Base-by-base conservation (phyloP, 1,140 invertebrate genomes). In the Drosophila malerkotliana region DNA sequence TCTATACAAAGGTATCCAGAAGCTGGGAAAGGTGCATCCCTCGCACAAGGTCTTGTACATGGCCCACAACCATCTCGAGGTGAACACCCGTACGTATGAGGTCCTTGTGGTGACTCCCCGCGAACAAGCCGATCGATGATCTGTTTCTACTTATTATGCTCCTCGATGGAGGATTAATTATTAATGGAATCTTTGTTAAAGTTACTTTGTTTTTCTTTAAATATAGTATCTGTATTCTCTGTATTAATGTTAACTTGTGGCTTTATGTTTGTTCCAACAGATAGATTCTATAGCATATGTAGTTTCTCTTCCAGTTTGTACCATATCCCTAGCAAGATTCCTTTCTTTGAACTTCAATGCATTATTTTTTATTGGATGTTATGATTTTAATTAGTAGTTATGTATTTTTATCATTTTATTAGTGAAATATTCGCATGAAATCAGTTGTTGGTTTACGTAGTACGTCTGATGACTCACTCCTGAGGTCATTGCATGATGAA, bases 1-100 rank as follows among this genome's bases (percentile, higher is more conserved):
- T 0, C 76, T 92, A 30, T 93, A 95, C 68, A 90, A 93, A 44
- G 93, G 94, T 8, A 93, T 94, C 34, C 78, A 94, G 30, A 94
- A 95, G 8, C 92, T 95, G 54, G 96, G 96, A 77, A 96, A 96
- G 93, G 91, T 96, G 15, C 95, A 96, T 79, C 93, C 94, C 1
- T 94, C 94, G 26, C 95, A 96, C 74, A 93, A 93, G 9, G 93
- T 93, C 37, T 92, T 94, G 14, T 96, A 96, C 91, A 95, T 96
- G 74, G 94, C 95, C 2, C 95, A 93, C 77, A 93, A 93, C 8
- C 94, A 94, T 1, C 88, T 92, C 24, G 95, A 96, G 91, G 84
- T 94, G 0, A 77, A 68, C 37, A 45, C 62, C 7, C 7, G 3
- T 1, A 52, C 47, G 8, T 90, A 90, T 32, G 81, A 90, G 41